Evolutionary conservation across 1,140 invertebrate genomes (phyloP).

Genomic region (Tetranychus urticae): DNA sequence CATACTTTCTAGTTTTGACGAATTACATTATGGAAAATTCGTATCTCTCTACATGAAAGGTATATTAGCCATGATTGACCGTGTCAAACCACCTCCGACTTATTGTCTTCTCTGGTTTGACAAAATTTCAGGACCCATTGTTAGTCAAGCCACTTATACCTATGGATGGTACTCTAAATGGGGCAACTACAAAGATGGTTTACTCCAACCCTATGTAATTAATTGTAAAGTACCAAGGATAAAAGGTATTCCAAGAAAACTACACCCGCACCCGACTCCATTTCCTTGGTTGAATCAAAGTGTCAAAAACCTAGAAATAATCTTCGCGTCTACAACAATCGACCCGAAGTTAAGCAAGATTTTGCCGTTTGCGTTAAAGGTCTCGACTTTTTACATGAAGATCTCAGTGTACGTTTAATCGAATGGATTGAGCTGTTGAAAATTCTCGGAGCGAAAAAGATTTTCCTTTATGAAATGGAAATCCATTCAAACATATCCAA

Average conservation of each 20-base stretch:
- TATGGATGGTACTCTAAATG: constrained; percentile 83
- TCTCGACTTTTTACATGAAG: constrained; percentile 72
- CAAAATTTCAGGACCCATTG: constrained; percentile 49
- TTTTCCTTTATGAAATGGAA: no score
- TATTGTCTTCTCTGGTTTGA: constrained; percentile 82
- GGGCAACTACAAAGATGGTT: constrained; percentile 76
- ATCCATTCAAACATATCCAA: no score
- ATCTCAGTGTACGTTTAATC: constrained; percentile 62
- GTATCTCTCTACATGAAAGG: constrained; percentile 58
- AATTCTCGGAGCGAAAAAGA: constrained; percentile 65
- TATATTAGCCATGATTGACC: constrained; percentile 71
- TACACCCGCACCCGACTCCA: constrained; percentile 40
- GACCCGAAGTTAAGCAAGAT: constrained; percentile 33
- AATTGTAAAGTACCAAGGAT: constrained; percentile 47
- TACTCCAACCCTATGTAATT: constrained; percentile 70
- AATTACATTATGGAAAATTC: constrained; percentile 9
- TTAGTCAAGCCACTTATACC: constrained; percentile 50
- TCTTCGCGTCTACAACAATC: constrained; percentile 55
- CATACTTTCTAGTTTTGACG: constrained; percentile 5
- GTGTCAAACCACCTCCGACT: constrained; percentile 79
- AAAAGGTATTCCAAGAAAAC: no score
- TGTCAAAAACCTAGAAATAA: constrained; percentile 26
- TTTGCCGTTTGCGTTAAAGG: constrained; percentile 87
- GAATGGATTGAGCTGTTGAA: constrained; percentile 79
- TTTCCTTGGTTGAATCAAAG: constrained; percentile 63